Percentiles rank a stretch among this genome's conserved stretches.
Evolutionary conservation across 2,797 vertebrate species (phyloP).

Genomic region (Heterohyrax brucei): DNA sequence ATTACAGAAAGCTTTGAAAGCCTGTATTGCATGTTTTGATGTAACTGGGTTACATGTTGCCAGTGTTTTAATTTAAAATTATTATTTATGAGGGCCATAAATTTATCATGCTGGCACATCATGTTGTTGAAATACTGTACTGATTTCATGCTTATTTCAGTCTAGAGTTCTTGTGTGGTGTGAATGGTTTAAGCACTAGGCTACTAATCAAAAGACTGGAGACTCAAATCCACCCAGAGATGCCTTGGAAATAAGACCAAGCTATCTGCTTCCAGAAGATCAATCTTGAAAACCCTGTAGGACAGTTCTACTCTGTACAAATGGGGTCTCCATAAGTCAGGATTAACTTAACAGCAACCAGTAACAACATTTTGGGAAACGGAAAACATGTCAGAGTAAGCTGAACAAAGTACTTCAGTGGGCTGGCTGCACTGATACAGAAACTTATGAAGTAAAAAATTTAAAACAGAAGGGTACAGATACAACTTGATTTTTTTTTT

Average conservation of each 20-base stretch:
- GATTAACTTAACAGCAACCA: neutral
- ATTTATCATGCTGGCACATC: neutral
- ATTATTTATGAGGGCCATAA: neutral
- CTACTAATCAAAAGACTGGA: neutral
- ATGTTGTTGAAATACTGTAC: neutral
- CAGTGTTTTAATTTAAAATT: constrained; percentile 65
- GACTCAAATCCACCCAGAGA: neutral
- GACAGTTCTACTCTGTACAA: neutral
- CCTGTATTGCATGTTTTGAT: neutral
- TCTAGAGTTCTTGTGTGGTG: neutral
- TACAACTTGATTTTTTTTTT: no score
- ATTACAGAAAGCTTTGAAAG: neutral
- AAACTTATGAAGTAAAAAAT: no score
- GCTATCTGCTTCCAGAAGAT: neutral
- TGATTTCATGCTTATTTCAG: constrained; percentile 56
- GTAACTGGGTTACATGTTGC: neutral
- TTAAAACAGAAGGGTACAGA: no score
- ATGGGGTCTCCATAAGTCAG: neutral
- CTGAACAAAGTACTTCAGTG: no score
- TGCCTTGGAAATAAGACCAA: neutral
- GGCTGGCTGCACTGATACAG: no score
- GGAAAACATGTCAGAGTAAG: no score
- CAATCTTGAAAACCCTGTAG: neutral
- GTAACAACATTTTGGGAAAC: neutral
- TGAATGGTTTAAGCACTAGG: neutral